Evolutionary conservation across 2,888 invertebrate species (phyloP), one percentile per base, ranked within the genome.

Genomic region (Drosophila helvetica): DNA sequence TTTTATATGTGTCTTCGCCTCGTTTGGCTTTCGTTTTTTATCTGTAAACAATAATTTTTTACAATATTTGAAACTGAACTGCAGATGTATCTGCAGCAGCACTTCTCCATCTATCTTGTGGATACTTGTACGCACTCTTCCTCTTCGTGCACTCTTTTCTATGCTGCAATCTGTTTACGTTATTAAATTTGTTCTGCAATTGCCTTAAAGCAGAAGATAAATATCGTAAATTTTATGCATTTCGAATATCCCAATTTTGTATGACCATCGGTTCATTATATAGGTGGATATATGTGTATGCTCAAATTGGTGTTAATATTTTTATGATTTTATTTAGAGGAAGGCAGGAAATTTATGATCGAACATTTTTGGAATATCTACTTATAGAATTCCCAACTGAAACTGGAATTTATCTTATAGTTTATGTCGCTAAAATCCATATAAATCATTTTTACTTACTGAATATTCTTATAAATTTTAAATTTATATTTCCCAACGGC

Each of bases 11-110:
- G 61, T 68, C 61, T 60, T 52, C 54, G 60, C 54, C 65, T 67
- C 65, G 58, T 57, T 61, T 68, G 53, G 48, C 63, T 56, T 59
- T 68, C 68, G 51, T 65, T 62, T 58, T 84, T 71, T 67, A 69
- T 82, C 78, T 86, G 86, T 84, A 86, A 80, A 84, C 84, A 86
- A 84, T 84, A 78, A 76, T 74, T 77, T 80, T 74, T 66, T 72
- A 69, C 76, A 70, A 66, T 80, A 75, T 71, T 69, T 57, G 56
- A 75, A 62, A 63, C 73, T 53, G 48, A 66, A 54, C 58, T 66
- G 50, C 22, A 62, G 59, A 68, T 77, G 52, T 65, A 75, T 66
- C 54, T 67, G 38, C 53, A 18, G n/a, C 53, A 59, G 65, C 52
- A 60, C 45, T 38, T 38, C 9, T 47, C 43, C 57, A 59, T 72